Evolutionary conservation across 2,888 invertebrate species (phyloP), one percentile per base, ranked within the genome.

Genomic region (Anoplius nigerrimus): DNA sequence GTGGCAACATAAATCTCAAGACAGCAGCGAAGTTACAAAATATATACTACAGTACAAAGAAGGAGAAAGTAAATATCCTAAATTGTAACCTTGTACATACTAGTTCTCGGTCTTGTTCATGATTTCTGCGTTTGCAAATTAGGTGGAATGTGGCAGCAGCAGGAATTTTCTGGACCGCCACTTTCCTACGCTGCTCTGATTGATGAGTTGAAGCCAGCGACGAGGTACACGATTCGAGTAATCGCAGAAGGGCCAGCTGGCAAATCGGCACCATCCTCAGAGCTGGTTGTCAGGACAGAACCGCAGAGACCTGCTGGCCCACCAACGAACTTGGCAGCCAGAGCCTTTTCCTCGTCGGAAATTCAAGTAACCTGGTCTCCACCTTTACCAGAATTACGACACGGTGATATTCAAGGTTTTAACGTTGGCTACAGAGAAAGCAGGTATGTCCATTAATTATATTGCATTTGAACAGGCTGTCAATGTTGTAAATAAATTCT

Each of bases 191-290:
- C 92, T 16, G 92, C 93, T 0, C 84, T 93, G 8, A 91, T 94
- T 68, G 93, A 93, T 83, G 93, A 93, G 81, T 88, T 94, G 2
- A 93, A 93, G 82, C 94, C 94, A 5, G 94, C 94, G 0, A 94
- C 94, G 0, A 90, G 91, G 69, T 95, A 95, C 84, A 89, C 92
- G 8, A 92, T 95, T 77, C 90, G 94, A 27, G 92, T 95, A 3
- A 91, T 94, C 61, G 94, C 95, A 0, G 94, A 94, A 85, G 95
- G 95, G 4, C 92, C 93, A 4, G 93, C 93, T 0, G 94, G 95
- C 0, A 91, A 92, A 81, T 94, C 94, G 82, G 89, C 90, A 1
- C 93, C 93, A 0, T 93, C 93, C 71, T 90, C 91, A 43, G 93
- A 93, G 76, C 86, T 94, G 21, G 82, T 90, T 11, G 90, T 94